These are phyloP conservation scores for Planococcus citri DNA, from an alignment of 1,140 invertebrate genomes.

Conservation along the genomic window DNA sequence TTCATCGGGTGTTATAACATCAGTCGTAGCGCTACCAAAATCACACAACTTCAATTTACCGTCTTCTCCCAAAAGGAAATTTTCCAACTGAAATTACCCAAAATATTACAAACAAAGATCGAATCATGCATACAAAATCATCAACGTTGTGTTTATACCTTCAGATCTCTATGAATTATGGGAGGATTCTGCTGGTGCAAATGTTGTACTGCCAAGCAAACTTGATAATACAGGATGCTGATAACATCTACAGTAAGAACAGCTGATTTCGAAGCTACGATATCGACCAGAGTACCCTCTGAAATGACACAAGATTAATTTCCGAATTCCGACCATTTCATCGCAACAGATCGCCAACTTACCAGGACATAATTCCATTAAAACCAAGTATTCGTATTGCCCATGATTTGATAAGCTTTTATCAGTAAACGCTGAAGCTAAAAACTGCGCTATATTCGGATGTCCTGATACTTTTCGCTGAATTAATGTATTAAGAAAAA, in stretches of 20 bases:
- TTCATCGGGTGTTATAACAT: constrained; percentile 67
- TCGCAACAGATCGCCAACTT: constrained; percentile 14
- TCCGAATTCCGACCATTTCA: background rate
- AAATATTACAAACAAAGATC: background rate
- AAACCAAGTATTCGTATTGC: constrained; percentile 54
- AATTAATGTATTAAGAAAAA: background rate
- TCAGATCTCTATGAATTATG: constrained; percentile 86
- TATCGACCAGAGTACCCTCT: constrained; percentile 69
- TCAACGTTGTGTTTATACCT: constrained; percentile 42
- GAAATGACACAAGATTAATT: constrained; percentile 23
- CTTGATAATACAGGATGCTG: constrained; percentile 83
- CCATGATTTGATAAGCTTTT: constrained; percentile 51
- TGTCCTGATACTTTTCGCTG: constrained; percentile 60
- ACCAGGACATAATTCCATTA: constrained; percentile 57
- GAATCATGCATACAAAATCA: background rate
- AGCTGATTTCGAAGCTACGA: constrained; percentile 49
- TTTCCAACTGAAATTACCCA: constrained; percentile 43
- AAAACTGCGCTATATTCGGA: constrained; percentile 66
- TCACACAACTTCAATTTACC: constrained; percentile 93
- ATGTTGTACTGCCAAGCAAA: constrained; percentile 75
- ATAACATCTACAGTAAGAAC: constrained; percentile 60
- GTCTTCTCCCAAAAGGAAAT: constrained; percentile 59
- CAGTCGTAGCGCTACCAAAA: constrained; percentile 90
- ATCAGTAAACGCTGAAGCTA: constrained; percentile 58
- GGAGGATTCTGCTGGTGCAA: constrained; percentile 84